Base-by-base conservation (phyloP, 2,113 vertebrate genomes). In the Xiphophorus couchianus region DNA sequence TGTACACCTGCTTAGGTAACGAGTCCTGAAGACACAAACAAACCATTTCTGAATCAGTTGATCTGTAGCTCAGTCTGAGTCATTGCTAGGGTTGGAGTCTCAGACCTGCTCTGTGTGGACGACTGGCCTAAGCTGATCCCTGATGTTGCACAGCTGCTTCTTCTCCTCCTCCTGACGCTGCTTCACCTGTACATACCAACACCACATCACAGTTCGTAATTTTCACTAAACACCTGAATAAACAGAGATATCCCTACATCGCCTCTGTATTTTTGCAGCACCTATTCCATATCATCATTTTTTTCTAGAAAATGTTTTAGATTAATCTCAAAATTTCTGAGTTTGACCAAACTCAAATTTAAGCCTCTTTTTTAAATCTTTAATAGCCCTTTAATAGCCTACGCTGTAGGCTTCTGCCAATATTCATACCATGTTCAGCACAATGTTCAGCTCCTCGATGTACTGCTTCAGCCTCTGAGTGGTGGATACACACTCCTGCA, bases 91-190 rank as follows among this genome's bases (percentile, higher is more conserved):
- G 69, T 78, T 15, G 17, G 39, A 11, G 70, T 73, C 1, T 84
- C 76, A 81, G 65, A 91, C 90, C 90, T 90, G 89, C 35, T 90
- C 87, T 5, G 83, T 78, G 86, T 83, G 75, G 64, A 90, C 89
- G 0, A 81, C 88, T 0, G 89, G 89, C 79, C 91, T 88, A 78
- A 92, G 87, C 73, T 90, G 88, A 71, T 92, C 91, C 80, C 91
- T 88, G 69, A 92, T 80, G 1, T 78, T 25, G 71, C 88, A 83
- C 1, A 92, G 74, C 58, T 91, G 85, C 28, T 44, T 78, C 75
- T 92, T 92, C 82, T 92, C 89, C 66, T 92, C 91, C 22, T 92
- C 91, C 69, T 91, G 88, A 48, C 81, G 86, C 84, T 92, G 91
- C 75, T 92, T 92, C 86, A 92, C 91, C 91, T 92, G 84, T 68